These are phyloP conservation scores for Pangasius mekongensis DNA, from an alignment of 2,797 vertebrate species.

Conservation along the genomic window DNA sequence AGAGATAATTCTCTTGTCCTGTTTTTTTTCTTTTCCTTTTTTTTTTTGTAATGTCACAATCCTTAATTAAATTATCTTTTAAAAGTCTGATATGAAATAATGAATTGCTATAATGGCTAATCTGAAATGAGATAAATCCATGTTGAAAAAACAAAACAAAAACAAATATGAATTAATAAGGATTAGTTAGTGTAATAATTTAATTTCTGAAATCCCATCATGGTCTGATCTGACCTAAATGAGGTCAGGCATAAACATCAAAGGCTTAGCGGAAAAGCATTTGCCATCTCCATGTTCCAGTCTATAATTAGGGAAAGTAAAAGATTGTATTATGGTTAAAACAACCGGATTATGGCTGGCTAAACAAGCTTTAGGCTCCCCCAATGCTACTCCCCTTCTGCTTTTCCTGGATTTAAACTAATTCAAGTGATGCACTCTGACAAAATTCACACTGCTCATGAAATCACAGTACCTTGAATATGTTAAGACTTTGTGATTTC, in stretches of 20 bases:
- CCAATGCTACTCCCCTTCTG: not conserved
- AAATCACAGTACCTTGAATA: not conserved
- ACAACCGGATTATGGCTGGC: slow-evolving; percentile 36
- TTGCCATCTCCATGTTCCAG: slow-evolving; percentile 37
- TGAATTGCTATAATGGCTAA: slow-evolving; percentile 48
- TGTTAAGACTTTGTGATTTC: not conserved
- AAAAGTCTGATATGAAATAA: slow-evolving; percentile 45
- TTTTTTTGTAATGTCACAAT: slow-evolving; percentile 19
- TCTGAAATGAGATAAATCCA: slow-evolving; percentile 45
- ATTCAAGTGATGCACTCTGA: slow-evolving; percentile 2
- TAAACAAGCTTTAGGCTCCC: slow-evolving; percentile 35
- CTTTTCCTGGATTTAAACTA: not conserved
- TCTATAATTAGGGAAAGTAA: slow-evolving; percentile 46
- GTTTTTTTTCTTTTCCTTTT: not conserved
- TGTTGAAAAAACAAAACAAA: slow-evolving; percentile 7
- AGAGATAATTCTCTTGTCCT: slow-evolving; percentile 8
- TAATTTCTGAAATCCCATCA: slow-evolving; percentile 50
- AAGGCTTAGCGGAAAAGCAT: slow-evolving; percentile 41
- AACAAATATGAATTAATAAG: slow-evolving; percentile 52
- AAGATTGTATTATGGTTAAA: slow-evolving; percentile 47
- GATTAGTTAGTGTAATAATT: slow-evolving; percentile 53
- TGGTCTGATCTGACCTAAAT: slow-evolving; percentile 48
- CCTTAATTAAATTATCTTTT: slow-evolving; percentile 47
- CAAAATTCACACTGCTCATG: not conserved
- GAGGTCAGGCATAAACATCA: slow-evolving; percentile 49